phyloP scores from a whole-genome alignment of 2,888 invertebrate species.

The Liopterus haemorrhoidalis region DNA sequence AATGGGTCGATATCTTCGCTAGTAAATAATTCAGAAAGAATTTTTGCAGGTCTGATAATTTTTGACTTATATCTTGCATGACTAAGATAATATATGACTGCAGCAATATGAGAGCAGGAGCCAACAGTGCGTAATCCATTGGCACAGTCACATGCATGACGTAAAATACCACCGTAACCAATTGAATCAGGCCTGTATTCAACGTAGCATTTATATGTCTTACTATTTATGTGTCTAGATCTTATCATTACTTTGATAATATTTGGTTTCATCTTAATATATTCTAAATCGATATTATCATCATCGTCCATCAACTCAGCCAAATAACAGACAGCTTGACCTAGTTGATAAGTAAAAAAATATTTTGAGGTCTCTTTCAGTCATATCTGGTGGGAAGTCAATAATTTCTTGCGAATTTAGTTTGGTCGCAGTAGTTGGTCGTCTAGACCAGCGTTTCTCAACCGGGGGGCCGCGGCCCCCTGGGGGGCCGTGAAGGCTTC shows the following conservation, averaged over 20 bases:
- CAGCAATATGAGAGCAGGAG: slow-evolving; percentile 28
- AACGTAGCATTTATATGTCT: slow-evolving; percentile 24
- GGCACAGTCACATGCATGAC: slow-evolving; percentile 28
- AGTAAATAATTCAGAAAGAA: slow-evolving; percentile 20
- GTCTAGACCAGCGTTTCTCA: slow-evolving; percentile 22
- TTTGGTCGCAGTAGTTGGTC: slow-evolving; percentile 15
- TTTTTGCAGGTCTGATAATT: slow-evolving; percentile 27
- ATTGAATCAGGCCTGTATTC: slow-evolving; percentile 23
- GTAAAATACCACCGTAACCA: slow-evolving; percentile 20
- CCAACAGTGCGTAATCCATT: slow-evolving; percentile 28
- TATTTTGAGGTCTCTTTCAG: slow-evolving; percentile 24
- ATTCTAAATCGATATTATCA: background rate
- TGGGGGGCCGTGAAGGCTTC: too few relatives aligned
- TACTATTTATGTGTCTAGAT: slow-evolving; percentile 13
- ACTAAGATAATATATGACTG: slow-evolving; percentile 25
- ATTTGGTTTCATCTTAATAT: background rate
- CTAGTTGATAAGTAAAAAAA: slow-evolving; percentile 28
- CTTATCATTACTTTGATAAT: slow-evolving; percentile 10
- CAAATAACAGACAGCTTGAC: slow-evolving; percentile 23
- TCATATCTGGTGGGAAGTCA: slow-evolving; percentile 27
- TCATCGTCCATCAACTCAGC: slow-evolving; percentile 22
- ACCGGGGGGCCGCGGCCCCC: too few relatives aligned
- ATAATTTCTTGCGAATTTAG: slow-evolving; percentile 16
- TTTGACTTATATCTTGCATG: slow-evolving; percentile 28
- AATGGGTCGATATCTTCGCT: slow-evolving; percentile 10